Evolutionary conservation across 1,140 invertebrate genomes (phyloP), one percentile per base, ranked within the genome.

Genomic region (Drosophila tsacasi): DNA sequence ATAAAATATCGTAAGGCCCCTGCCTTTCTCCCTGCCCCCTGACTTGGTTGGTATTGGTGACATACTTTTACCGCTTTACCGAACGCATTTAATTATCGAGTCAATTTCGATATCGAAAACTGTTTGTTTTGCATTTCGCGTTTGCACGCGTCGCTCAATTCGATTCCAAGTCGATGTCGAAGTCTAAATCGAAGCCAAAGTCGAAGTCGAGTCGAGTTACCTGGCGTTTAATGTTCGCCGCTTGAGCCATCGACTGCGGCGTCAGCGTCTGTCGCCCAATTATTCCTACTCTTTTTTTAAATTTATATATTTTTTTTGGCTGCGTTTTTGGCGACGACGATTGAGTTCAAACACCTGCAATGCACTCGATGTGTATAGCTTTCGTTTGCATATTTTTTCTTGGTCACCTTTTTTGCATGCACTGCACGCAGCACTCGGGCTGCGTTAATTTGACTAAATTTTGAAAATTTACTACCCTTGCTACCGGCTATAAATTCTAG

Each of bases 301-400:
- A 27, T 27, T 12, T 27, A 27, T 49, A n/a, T n/a, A 19, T 58
- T 59, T 58, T 62, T 23, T 54, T 55, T 57, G 79, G 61, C 71
- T 73, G 74, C 68, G 44, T 60, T 60, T 57, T 52, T 52, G 49
- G 49, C 49, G 54, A 21, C 67, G 69, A 30, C 84, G 83, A 90
- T 90, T 83, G 85, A 89, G 84, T 89, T 89, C 84, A 89, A 89
- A 89, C 84, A 89, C 84, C 84, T 89, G 84, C 84, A 89, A 71
- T 89, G 84, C 78, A 89, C 85, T 76, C 78, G 72, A 49, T 59
- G 37, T 44, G 42, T 23, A 67, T 52, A 63, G 79, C 73, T 87
- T 87, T 77, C 80, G 69, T 78, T 87, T 74, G 84, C 85, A 84
- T 76, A 83, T 83, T 79, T 63, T 64, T 72, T 64, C 73, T 83